phyloP scores from a whole-genome alignment of 1,140 invertebrate genomes.

The Pseudomyrmex pallidus region DNA sequence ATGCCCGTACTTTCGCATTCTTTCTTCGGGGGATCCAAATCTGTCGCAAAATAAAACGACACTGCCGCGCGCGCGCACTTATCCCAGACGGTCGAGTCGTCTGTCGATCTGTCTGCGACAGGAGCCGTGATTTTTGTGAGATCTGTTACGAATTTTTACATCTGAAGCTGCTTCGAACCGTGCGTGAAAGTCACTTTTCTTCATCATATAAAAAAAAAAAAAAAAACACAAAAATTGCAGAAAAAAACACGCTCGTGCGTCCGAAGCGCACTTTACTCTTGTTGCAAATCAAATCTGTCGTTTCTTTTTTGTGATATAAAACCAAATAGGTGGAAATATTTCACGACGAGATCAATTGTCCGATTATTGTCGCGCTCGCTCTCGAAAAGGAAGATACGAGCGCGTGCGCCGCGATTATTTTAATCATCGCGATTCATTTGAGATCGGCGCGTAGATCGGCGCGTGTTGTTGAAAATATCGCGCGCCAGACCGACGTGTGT shows the following conservation, averaged over 20 bases:
- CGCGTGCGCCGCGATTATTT: not conserved
- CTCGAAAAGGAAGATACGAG: not conserved
- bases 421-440: slow-evolving; percentile 2
- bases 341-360: not conserved
- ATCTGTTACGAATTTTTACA: too few relatives aligned
- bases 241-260: too few relatives aligned
- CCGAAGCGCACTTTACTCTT: too few relatives aligned
- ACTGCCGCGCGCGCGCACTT: not conserved
- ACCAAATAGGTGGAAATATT: not conserved
- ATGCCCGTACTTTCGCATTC: slow-evolving; percentile 78
- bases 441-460: not conserved
- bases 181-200: too few relatives aligned
- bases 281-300: too few relatives aligned
- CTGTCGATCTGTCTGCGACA: not conserved
- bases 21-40: slow-evolving; percentile 62
- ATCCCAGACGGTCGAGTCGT: not conserved
- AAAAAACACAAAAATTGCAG: not conserved
- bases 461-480: not conserved
- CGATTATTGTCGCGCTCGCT: too few relatives aligned
- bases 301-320: not conserved
- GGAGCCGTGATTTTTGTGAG: not conserved
- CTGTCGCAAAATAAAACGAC: slow-evolving; percentile 54
- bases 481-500: slow-evolving; percentile 11
- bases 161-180: too few relatives aligned
- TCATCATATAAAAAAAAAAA: too few relatives aligned